A percentile compares a stretch with the other conserved stretches of the same genome.
These are phyloP conservation scores for Gymnogyps californianus DNA, from an alignment of 2,113 vertebrate species.

Conservation along the genomic window DNA sequence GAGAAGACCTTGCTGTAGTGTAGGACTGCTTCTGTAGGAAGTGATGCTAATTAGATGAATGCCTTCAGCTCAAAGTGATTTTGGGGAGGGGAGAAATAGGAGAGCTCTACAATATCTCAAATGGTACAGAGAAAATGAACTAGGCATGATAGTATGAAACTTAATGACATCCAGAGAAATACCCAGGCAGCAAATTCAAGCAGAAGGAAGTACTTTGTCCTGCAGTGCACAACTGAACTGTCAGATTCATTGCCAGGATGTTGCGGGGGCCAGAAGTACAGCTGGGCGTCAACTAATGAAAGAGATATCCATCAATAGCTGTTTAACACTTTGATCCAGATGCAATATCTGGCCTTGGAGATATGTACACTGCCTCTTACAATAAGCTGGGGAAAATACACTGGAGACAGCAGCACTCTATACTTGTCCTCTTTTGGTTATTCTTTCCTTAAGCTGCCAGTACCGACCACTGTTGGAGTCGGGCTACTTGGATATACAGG, in stretches of 20 bases:
- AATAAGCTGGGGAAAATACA: background rate
- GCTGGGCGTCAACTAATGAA: background rate
- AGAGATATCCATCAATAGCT: background rate
- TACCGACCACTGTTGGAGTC: rapidly evolving
- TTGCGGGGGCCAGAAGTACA: background rate
- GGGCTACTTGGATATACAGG: background rate
- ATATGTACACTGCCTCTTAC: background rate
- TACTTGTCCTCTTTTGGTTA: background rate
- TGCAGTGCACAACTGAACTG: background rate
- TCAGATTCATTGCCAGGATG: background rate
- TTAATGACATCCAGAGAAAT: background rate
- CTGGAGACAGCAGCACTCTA: background rate
- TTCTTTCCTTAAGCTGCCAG: background rate
- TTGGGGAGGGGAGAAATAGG: background rate
- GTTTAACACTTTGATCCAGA: conserved; percentile 24
- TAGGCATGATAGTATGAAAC: background rate
- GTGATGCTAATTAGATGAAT: background rate
- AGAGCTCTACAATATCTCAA: background rate
- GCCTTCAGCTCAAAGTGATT: background rate
- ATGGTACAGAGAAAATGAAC: background rate
- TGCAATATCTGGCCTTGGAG: background rate
- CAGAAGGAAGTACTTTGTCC: conserved; percentile 5
- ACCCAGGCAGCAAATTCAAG: background rate
- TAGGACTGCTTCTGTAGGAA: background rate
- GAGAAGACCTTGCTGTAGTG: background rate